Base-by-base conservation (phyloP, 2,888 invertebrate species). In the Polymixis flavicincta region DNA sequence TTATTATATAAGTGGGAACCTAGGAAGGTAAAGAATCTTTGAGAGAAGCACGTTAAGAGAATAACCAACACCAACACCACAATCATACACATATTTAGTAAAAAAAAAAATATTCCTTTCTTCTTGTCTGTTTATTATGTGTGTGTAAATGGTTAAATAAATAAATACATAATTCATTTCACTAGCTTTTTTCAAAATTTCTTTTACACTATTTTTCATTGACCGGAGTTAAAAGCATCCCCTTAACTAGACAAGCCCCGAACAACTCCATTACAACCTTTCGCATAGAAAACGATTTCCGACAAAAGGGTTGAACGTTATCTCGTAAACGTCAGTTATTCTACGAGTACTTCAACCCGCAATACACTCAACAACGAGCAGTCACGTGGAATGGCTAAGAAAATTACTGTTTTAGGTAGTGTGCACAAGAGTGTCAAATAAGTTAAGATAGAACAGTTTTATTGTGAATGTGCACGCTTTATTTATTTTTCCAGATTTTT, bases 351-450 rank as follows among this genome's bases (percentile, higher is more conserved):
- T 78, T 68, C 74, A 70, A 77, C 68, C 80, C 66, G 37, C 69
- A 82, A 81, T 76, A 72, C 74, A 76, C 82, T 75, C 69, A 67
- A 76, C 74, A 77, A 77, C 78, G 83, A 68, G 77, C 88, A 83
- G 71, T 78, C 83, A 79, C 70, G 89, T 87, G 90, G 83, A 89
- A 88, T 85, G 84, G 84, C 60, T 70, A 73, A 78, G 86, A 90
- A 90, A 90, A 91, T 88, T 85, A 86, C 86, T 83, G 78, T 85
- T 84, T 86, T 83, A 86, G 74, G 82, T 17, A 22, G 54, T 25
- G 54, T 17, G 28, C 19, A 76, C 28, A 57, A 22, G 8, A 8
- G 5, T n/a, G 22, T n/a, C 17, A 65, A 52, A 6, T 50, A 37
- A 17, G 4, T 25, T n/a, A n/a, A n/a, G n/a, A n/a, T n/a, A n/a